Evolutionary conservation across 1,140 invertebrate genomes (phyloP), one percentile per base, ranked within the genome.

Genomic region (Zaprionus capensis): DNA sequence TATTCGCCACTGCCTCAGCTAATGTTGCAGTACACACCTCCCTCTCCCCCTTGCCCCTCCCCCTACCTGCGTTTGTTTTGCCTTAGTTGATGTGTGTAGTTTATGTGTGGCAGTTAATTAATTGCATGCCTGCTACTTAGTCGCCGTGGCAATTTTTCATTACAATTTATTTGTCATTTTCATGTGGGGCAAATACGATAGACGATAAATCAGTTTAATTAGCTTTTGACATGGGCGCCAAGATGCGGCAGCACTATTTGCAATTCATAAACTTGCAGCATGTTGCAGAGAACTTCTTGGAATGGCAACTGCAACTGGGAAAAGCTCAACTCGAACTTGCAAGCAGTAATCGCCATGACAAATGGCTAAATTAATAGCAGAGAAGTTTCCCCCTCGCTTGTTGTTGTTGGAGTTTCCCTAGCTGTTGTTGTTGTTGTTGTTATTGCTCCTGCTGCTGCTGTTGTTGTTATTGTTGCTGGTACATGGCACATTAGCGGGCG

Each of bases 91-190:
- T 82, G 71, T 87, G 83, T 34, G 31, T 34, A 34, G 31, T 34
- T 34, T 34, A 34, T 83, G 76, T 71, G 77, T 77, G 63, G 49
- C 64, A 77, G 58, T 90, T 90, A 84, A 90, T 90, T 87, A 90
- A 87, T 87, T 73, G 62, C 84, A 78, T 69, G 78, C 80, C 68
- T 71, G 73, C 70, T 83, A 87, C 84, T 87, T 88, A 88, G 80
- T 75, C 71, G 62, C 70, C 72, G 71, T 53, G 55, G 78, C 66
- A 68, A 81, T 76, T 79, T 84, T 79, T 88, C 71, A 74, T 65
- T 28, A 81, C 31, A 88, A 87, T 90, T 87, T 87, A 90, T 87
- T 78, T 88, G 71, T 84, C 84, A 84, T 88, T 73, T 76, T 88
- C 84, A 84, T 88, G 83, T 78, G 61, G 82, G 36, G 58, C 71